A percentile compares a stretch with the other conserved stretches of the same genome.
Conservation (phyloP, 2,888 invertebrate genomes). For the Dasypogon diadema region DNA sequence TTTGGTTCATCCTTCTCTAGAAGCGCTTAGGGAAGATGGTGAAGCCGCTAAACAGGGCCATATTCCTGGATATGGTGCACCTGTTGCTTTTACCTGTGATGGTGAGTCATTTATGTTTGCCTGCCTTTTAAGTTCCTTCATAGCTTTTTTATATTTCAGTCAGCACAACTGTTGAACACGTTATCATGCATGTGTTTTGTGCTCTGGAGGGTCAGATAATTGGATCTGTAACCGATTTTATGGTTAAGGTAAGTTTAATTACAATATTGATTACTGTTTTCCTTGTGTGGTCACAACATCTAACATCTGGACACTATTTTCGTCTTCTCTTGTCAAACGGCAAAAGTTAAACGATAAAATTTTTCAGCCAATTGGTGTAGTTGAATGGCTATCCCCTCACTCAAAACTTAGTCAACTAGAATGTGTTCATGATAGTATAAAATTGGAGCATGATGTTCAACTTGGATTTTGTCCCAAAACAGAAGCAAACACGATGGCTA, state of each 20-base stretch:
- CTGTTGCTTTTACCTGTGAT: constrained; percentile 92
- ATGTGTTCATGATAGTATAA: constrained; percentile 93
- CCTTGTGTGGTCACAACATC: no score
- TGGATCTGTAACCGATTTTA: constrained; percentile 76
- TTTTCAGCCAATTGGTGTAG: constrained; percentile 75
- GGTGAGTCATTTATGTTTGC: constrained; percentile 73
- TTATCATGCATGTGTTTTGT: constrained; percentile 85
- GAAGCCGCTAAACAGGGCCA: constrained; percentile 70
- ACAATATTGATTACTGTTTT: not conserved
- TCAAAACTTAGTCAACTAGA: constrained; percentile 90
- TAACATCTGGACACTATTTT: no score
- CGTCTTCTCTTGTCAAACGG: not conserved
- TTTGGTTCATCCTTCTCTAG: constrained; percentile 76
- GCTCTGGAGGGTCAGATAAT: constrained; percentile 81
- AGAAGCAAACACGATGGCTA: constrained; percentile 76
- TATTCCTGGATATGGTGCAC: constrained; percentile 70
- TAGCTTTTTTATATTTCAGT: constrained; percentile 73
- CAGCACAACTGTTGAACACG: constrained; percentile 86
- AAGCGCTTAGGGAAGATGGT: constrained; percentile 61
- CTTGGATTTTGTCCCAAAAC: constrained; percentile 76
- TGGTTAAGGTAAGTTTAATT: constrained; percentile 70
- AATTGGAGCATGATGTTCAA: constrained; percentile 88
- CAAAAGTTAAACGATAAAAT: no score
- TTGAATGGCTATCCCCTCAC: constrained; percentile 89
- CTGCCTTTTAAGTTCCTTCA: constrained; percentile 30